These are phyloP conservation scores for Myotis vivesi DNA, from an alignment of 2,797 vertebrate genomes.

Conservation along the genomic window DNA sequence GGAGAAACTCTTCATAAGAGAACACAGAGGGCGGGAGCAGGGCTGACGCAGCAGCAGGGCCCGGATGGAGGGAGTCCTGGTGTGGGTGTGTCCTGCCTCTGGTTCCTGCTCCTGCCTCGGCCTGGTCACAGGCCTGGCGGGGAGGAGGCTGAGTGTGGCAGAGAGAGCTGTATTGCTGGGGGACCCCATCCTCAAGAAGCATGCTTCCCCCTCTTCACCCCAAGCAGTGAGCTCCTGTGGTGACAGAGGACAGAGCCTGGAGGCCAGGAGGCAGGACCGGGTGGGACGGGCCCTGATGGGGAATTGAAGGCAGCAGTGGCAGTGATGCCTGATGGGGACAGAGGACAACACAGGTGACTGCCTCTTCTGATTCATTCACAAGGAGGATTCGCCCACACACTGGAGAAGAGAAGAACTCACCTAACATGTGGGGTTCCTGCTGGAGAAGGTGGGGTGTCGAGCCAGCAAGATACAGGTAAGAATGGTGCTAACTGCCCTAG, in stretches of 20 bases:
- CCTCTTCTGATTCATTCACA: background rate
- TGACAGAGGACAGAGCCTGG: background rate
- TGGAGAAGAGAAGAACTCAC: background rate
- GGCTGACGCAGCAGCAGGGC: background rate
- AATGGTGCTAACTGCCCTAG: background rate
- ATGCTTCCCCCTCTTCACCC: rapidly evolving
- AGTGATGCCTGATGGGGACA: background rate
- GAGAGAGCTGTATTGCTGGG: background rate
- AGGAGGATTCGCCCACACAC: background rate
- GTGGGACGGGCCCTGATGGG: background rate
- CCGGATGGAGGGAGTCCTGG: background rate
- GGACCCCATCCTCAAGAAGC: background rate
- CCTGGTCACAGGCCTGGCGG: rapidly evolving
- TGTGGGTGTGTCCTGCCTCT: background rate
- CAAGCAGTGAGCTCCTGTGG: background rate
- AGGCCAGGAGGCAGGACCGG: rapidly evolving
- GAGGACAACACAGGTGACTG: background rate
- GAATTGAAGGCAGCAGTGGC: background rate
- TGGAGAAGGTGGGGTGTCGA: background rate
- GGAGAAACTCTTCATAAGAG: background rate
- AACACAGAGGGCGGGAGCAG: background rate
- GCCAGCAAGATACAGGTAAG: background rate
- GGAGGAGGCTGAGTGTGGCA: no score
- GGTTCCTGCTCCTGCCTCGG: background rate
- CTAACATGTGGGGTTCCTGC: background rate